Conservation (phyloP, 2,888 invertebrate species). For the Leptarthrus brevirostris region DNA sequence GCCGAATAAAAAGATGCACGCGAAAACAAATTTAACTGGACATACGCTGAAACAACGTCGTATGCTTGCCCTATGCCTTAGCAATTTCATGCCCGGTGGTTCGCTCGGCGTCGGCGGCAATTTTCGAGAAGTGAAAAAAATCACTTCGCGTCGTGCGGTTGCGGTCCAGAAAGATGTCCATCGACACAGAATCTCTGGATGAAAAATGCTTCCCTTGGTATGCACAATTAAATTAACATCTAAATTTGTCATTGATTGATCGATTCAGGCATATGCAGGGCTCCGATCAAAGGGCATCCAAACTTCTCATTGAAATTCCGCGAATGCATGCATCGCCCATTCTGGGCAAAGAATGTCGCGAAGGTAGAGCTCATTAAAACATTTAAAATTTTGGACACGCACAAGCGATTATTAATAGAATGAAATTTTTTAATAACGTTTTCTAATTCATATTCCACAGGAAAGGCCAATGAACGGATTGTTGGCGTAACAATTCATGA, state of each 20-base stretch:
- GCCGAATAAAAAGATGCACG: not conserved
- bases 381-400: conserved; percentile 23
- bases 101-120: not conserved
- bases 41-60: no score
- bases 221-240: conserved; percentile 55
- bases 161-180: not conserved
- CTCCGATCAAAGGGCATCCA: conserved; percentile 15
- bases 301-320: conserved; percentile 30
- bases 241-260: conserved; percentile 56
- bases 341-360: not conserved
- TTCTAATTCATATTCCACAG: no score
- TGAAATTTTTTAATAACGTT: conserved; percentile 28
- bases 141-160: not conserved
- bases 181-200: not conserved
- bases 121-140: not conserved
- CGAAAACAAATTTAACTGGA: not conserved
- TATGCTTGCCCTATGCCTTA: not conserved
- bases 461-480: no score
- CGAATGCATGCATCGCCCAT: conserved; percentile 1
- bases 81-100: no score
- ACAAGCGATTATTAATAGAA: conserved; percentile 23
- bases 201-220: conserved; percentile 43
- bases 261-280: conserved; percentile 15
- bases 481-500: no score
- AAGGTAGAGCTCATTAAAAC: conserved; percentile 4